phyloP scores from a whole-genome alignment of 2,797 vertebrate genomes.

The Denticeps clupeoides region DNA sequence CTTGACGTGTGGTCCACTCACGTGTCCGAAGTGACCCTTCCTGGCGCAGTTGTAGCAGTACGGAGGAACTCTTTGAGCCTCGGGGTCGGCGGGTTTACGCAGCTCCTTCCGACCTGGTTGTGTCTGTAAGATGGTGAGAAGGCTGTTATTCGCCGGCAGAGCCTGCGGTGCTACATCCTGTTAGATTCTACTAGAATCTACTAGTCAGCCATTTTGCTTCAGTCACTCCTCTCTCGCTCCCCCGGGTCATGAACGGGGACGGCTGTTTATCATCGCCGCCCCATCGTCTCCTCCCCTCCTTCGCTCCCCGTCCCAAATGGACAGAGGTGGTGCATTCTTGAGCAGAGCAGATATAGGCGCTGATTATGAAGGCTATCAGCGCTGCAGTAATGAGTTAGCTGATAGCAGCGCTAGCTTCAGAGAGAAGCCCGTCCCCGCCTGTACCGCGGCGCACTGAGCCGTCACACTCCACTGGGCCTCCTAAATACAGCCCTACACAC shows the following conservation, averaged over 20 bases:
- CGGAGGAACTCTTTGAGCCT: conserved; percentile 25
- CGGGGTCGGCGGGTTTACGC: neutral
- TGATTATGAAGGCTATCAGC: conserved; percentile 40
- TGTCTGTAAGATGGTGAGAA: no score
- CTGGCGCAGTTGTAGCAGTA: conserved; percentile 64
- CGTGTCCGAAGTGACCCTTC: conserved; percentile 59
- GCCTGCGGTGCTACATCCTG: no score
- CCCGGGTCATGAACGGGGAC: neutral
- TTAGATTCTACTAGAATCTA: neutral
- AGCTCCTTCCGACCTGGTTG: conserved; percentile 34
- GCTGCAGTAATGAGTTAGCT: conserved; percentile 30
- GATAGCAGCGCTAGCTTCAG: conserved; percentile 24
- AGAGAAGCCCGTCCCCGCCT: conserved; percentile 39
- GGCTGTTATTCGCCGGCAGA: no score
- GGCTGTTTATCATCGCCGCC: neutral
- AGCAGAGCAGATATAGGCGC: conserved; percentile 38
- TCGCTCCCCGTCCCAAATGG: conserved; percentile 6
- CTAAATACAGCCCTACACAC: conserved; percentile 60
- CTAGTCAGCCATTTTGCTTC: neutral
- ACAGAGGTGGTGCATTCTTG: conserved; percentile 22
- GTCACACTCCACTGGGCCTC: conserved; percentile 58
- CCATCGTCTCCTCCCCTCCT: conserved; percentile 8
- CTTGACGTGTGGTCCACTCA: conserved; percentile 50
- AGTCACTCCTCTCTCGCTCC: neutral
- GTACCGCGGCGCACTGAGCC: conserved; percentile 61